Percentiles rank a stretch among this genome's conserved stretches.
These are phyloP conservation scores for Sminthurinus aureus DNA, from an alignment of 2,888 invertebrate species.

Conservation along the genomic window DNA sequence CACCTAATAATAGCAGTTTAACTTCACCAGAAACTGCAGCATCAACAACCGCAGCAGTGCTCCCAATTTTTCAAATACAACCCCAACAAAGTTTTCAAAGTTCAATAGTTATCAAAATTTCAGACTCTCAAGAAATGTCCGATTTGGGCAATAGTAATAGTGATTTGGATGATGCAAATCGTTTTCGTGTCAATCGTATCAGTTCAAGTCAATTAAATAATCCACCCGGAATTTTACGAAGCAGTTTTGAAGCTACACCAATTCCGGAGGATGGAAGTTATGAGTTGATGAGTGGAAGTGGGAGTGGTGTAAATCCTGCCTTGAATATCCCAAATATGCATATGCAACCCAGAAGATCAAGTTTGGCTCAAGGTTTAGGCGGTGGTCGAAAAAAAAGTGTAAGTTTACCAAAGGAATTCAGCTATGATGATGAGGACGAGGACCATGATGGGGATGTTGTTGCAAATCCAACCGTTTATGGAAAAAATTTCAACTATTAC, in stretches of 20 bases:
- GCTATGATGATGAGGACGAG: slow-evolving; percentile 51
- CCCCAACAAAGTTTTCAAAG: neutral
- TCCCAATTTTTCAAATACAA: neutral
- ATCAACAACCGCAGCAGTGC: neutral
- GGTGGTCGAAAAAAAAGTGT: slow-evolving; percentile 59
- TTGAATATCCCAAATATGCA: slow-evolving; percentile 48
- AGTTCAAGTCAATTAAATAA: slow-evolving; percentile 48
- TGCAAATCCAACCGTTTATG: slow-evolving; percentile 53
- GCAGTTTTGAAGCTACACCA: slow-evolving; percentile 4
- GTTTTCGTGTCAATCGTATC: slow-evolving; percentile 59
- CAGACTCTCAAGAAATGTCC: slow-evolving; percentile 42
- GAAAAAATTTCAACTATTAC: slow-evolving; percentile 59
- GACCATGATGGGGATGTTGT: slow-evolving; percentile 45
- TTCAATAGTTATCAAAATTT: slow-evolving; percentile 17
- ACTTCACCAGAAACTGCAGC: neutral
- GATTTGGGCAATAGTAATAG: slow-evolving; percentile 25
- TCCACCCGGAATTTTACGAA: slow-evolving; percentile 8
- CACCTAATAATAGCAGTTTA: neutral
- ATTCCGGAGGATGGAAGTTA: slow-evolving; percentile 62
- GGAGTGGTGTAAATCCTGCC: slow-evolving; percentile 9
- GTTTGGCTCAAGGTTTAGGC: slow-evolving; percentile 58
- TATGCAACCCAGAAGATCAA: slow-evolving; percentile 53
- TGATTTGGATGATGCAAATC: slow-evolving; percentile 42
- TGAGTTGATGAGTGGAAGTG: slow-evolving; percentile 60
- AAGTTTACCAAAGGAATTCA: slow-evolving; percentile 58